Percentiles rank a stretch among this genome's conserved stretches.
phyloP scores from a whole-genome alignment of 2,888 invertebrate species.

The Argyresthia goedartella region DNA sequence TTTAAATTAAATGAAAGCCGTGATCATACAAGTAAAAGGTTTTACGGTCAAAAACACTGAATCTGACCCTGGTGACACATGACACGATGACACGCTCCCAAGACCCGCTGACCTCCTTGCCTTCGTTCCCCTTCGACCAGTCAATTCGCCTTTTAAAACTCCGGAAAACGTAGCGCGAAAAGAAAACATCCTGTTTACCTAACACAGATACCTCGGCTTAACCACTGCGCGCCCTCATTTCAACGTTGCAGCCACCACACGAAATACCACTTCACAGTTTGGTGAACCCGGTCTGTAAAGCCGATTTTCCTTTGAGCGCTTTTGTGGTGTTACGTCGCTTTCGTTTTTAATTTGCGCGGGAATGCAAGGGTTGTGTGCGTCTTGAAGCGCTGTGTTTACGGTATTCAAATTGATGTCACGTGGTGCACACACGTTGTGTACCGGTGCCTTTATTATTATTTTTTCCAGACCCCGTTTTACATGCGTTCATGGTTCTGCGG shows the following conservation, averaged over 20 bases:
- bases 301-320: constrained; percentile 32
- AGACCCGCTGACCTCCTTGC: constrained; percentile 65
- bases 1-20: too few relatives aligned
- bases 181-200: constrained; percentile 62
- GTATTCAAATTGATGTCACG: constrained; percentile 57
- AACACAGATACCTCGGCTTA: constrained; percentile 54
- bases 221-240: constrained; percentile 53
- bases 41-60: too few relatives aligned
- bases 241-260: constrained; percentile 19
- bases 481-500: background rate
- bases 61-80: constrained; percentile 23
- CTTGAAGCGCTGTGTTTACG: constrained; percentile 51
- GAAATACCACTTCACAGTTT: constrained; percentile 34
- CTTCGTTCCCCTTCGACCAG: constrained; percentile 55
- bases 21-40: too few relatives aligned
- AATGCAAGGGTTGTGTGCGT: constrained; percentile 49
- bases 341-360: constrained; percentile 22
- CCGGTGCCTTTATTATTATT: background rate
- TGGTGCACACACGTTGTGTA: constrained; percentile 19
- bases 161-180: constrained; percentile 47
- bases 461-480: background rate
- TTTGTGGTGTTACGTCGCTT: constrained; percentile 26
- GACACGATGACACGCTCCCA: constrained; percentile 57
- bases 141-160: constrained; percentile 66
- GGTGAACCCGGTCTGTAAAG: constrained; percentile 41